phyloP scores from a whole-genome alignment of 2,113 vertebrate species.

The Oceanodroma tethys region DNA sequence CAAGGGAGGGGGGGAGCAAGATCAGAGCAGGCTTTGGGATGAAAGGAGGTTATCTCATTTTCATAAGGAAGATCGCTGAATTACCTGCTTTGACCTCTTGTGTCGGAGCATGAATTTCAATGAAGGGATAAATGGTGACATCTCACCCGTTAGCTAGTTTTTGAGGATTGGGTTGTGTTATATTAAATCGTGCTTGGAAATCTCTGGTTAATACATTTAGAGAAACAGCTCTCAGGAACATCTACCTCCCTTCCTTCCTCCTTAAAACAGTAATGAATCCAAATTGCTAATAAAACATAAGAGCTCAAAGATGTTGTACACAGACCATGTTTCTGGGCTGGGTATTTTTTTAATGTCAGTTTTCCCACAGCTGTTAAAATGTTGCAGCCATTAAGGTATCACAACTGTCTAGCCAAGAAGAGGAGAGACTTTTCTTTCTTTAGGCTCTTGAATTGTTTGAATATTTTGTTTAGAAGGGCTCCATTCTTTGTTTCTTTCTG shows the following conservation, averaged over 20 bases:
- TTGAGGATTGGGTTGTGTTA: neutral
- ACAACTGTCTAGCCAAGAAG: constrained; percentile 63
- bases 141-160: constrained; percentile 11
- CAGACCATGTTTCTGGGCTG: constrained; percentile 69
- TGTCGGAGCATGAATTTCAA: constrained; percentile 49
- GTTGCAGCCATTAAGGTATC: constrained; percentile 73
- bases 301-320: constrained; percentile 69
- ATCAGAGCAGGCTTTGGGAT: constrained; percentile 32
- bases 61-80: constrained; percentile 25
- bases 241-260: constrained; percentile 74
- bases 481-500: constrained; percentile 32
- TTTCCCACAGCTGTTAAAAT: constrained; percentile 76
- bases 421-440: constrained; percentile 62
- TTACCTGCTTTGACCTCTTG: constrained; percentile 45
- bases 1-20: neutral
- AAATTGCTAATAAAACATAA: constrained; percentile 81
- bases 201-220: constrained; percentile 75
- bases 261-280: constrained; percentile 76
- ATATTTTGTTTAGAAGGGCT: constrained; percentile 38
- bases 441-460: constrained; percentile 30
- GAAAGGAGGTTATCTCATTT: constrained; percentile 62
- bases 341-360: constrained; percentile 73
- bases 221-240: constrained; percentile 74
- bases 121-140: constrained; percentile 37
- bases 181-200: constrained; percentile 68